phyloP scores from a whole-genome alignment of 2,888 invertebrate species.

The Heliconius erato region DNA sequence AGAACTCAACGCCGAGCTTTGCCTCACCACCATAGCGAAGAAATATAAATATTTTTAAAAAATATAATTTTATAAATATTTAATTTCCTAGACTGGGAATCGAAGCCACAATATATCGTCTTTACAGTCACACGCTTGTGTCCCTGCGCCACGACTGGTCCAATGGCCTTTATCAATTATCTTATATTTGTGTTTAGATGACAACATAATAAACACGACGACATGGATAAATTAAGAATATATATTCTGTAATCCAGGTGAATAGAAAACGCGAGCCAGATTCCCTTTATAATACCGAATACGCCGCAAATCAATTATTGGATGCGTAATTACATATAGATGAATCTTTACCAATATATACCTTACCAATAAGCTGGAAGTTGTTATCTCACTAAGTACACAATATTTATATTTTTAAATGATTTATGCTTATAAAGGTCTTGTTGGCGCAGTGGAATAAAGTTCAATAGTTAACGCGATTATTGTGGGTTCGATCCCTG shows the following conservation, averaged over 20 bases:
- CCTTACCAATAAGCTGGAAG: no score
- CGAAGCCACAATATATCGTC: no score
- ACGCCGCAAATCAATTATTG: neutral
- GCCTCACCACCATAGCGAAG: no score
- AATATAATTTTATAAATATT: no score
- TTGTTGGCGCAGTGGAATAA: neutral
- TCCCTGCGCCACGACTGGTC: no score
- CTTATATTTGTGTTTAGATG: no score
- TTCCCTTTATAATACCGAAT: neutral
- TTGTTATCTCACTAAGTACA: no score
- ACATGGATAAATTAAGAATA: neutral
- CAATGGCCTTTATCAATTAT: no score
- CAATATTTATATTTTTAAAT: neutral
- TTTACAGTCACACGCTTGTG: no score
- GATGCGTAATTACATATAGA: slow-evolving; percentile 6
- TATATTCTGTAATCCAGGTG: neutral
- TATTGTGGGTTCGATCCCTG: neutral
- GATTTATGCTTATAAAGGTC: neutral
- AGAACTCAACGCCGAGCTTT: no score
- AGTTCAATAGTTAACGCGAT: neutral
- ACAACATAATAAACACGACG: neutral
- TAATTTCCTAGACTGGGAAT: no score
- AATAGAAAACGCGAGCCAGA: neutral
- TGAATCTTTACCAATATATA: neutral
- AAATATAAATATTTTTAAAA: no score